Base-by-base conservation (phyloP, 30 jellyfish, hydroid and myxozoan genomes). In the Morbakka virulenta region DNA sequence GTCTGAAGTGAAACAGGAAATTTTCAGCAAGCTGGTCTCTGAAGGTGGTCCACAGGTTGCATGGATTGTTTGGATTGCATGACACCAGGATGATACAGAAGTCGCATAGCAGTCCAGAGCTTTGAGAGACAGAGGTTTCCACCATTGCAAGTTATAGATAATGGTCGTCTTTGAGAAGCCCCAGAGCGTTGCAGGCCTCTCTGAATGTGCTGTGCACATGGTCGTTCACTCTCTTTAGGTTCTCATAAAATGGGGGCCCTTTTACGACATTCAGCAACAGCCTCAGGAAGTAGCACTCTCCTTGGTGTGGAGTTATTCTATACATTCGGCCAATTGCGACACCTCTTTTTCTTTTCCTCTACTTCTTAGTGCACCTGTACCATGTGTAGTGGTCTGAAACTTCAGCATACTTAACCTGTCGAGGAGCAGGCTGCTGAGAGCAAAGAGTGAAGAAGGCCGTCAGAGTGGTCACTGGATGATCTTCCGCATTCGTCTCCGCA, bases 161-260 rank as follows among this genome's bases (percentile, higher is more conserved):
- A 14, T 13, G 32, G 75, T 79, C 95, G 48, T 79, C 89, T 28
- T 79, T 57, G 17, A 85, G 53, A 6, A 78, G 90, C 17, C 76
- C 83, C 68, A 72, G 21, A 23, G 71, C 83, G 21, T 32, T 14
- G 81, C 96, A 85, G 4, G 96, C n/a, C n/a, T n/a, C n/a, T n/a
- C n/a, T n/a, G n/a, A n/a, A n/a, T n/a, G n/a, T n/a, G n/a, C n/a
- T n/a, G n/a, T n/a, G n/a, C n/a, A n/a, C n/a, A n/a, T n/a, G n/a
- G n/a, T n/a, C n/a, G n/a, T n/a, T n/a, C n/a, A n/a, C n/a, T n/a
- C 28, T 72, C 13, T 49, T 26, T 17, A 72, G 81, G 3, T 52
- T 3, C n/a, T 52, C 9, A 34, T 47, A 72, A 23, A 82, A 72
- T 13, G 53, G n/a, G 2, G 84, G 84, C 26, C 84, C 84, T 34